A percentile compares a stretch with the other conserved stretches of the same genome.
phyloP scores from a whole-genome alignment of 2,888 invertebrate genomes.

The Plutella xylostella region DNA sequence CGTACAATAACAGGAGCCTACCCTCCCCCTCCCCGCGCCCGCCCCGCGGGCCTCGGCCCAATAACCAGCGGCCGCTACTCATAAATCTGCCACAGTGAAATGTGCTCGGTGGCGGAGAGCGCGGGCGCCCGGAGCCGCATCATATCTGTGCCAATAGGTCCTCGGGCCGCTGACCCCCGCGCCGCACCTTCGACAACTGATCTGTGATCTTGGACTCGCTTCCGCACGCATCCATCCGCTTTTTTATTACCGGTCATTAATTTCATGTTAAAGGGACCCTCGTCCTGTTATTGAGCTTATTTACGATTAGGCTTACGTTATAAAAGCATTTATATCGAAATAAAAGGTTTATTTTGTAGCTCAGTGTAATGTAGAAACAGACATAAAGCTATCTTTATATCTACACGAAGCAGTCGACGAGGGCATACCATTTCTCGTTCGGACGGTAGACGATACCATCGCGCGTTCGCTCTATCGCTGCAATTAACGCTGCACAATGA shows the following conservation, averaged over 20 bases:
- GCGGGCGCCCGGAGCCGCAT: slow-evolving; percentile 34
- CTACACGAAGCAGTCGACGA: slow-evolving; percentile 3
- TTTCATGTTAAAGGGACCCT: slow-evolving; percentile 3
- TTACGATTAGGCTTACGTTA: slow-evolving; percentile 4
- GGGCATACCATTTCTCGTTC: slow-evolving; percentile 38
- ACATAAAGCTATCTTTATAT: not conserved
- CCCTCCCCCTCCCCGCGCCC: slow-evolving; percentile 38
- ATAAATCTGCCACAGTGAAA: slow-evolving; percentile 64
- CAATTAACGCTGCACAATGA: slow-evolving; percentile 65
- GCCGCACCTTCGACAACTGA: slow-evolving; percentile 33
- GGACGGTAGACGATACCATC: slow-evolving; percentile 49
- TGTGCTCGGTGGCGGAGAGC: slow-evolving; percentile 31
- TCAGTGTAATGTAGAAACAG: not conserved
- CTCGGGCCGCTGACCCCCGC: slow-evolving; percentile 36
- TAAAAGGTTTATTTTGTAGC: slow-evolving; percentile 1
- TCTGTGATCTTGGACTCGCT: slow-evolving; percentile 26
- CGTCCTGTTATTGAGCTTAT: slow-evolving; percentile 5
- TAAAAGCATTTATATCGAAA: slow-evolving; percentile 4
- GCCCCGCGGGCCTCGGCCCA: slow-evolving; percentile 35
- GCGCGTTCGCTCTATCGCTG: slow-evolving; percentile 54
- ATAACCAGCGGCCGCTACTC: slow-evolving; percentile 24
- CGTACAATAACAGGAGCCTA: slow-evolving; percentile 62
- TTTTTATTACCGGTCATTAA: slow-evolving; percentile 3
- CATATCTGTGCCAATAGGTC: slow-evolving; percentile 57
- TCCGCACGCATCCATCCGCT: slow-evolving; percentile 22